These are phyloP conservation scores for Leptobrachium ailaonicum DNA, from an alignment of 2,113 vertebrate genomes.

Conservation along the genomic window DNA sequence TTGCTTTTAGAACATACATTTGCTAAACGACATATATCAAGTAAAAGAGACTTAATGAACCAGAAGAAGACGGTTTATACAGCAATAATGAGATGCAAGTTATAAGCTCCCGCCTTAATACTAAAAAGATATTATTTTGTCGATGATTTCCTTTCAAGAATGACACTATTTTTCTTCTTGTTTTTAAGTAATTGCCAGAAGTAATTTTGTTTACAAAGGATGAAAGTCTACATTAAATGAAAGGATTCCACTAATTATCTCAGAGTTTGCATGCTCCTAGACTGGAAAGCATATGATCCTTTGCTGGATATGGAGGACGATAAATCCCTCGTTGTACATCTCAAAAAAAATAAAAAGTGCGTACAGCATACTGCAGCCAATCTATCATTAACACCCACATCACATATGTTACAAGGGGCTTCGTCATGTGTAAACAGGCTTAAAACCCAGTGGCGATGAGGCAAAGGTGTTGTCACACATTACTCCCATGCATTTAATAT, in stretches of 20 bases:
- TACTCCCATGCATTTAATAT: too few species aligned
- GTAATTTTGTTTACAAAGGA: constrained; percentile 4
- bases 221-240: constrained; percentile 1
- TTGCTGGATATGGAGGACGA: background rate
- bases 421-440: constrained; percentile 13
- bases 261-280: background rate
- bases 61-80: constrained; percentile 26
- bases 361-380: background rate
- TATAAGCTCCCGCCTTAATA: background rate
- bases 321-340: background rate
- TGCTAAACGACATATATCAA: constrained; percentile 26
- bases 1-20: constrained; percentile 15
- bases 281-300: too few species aligned
- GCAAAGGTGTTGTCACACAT: too few species aligned
- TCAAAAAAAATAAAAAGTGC: background rate
- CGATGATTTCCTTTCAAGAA: background rate
- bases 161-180: background rate
- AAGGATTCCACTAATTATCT: constrained; percentile 1
- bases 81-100: constrained; percentile 25
- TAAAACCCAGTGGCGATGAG: too few species aligned
- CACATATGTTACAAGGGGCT: background rate
- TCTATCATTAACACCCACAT: constrained; percentile 7
- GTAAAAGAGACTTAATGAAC: constrained; percentile 34
- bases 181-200: background rate
- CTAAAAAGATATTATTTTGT: background rate